These are phyloP conservation scores for Lepeophtheirus nordmannii DNA, from an alignment of 2,888 invertebrate genomes.

Conservation along the genomic window DNA sequence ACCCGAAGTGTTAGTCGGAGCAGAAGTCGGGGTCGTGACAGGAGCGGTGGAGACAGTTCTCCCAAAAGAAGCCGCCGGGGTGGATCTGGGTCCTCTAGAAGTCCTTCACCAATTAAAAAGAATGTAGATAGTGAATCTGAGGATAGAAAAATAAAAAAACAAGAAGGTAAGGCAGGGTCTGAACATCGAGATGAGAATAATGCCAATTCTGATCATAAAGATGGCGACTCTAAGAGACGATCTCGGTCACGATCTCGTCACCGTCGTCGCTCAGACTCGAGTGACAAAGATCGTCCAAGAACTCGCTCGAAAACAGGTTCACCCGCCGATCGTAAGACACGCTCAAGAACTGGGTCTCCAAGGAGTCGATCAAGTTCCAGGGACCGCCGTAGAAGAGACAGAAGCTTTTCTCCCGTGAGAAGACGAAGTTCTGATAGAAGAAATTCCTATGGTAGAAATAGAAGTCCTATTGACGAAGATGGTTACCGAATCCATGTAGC, in stretches of 20 bases:
- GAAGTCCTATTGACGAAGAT: slow-evolving; percentile 31
- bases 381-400: not conserved
- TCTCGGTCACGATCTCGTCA: not conserved
- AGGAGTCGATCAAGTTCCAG: slow-evolving; percentile 12
- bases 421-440: not conserved
- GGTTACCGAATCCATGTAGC: slow-evolving; percentile 41
- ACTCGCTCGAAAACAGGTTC: slow-evolving; percentile 1
- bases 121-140: no score
- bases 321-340: not conserved
- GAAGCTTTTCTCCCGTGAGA: not conserved
- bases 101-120: no score
- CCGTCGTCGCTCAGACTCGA: not conserved
- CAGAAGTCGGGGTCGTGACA: no score
- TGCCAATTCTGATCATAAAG: no score
- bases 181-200: no score
- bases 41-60: no score
- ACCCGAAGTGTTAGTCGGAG: no score
- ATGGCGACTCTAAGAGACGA: no score
- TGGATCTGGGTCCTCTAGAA: no score
- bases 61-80: no score
- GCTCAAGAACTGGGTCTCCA: not conserved
- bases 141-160: no score
- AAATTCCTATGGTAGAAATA: not conserved
- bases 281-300: not conserved
- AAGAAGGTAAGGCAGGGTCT: no score